phyloP scores from a whole-genome alignment of 2,888 invertebrate species.

The Halictus quadricinctus region DNA sequence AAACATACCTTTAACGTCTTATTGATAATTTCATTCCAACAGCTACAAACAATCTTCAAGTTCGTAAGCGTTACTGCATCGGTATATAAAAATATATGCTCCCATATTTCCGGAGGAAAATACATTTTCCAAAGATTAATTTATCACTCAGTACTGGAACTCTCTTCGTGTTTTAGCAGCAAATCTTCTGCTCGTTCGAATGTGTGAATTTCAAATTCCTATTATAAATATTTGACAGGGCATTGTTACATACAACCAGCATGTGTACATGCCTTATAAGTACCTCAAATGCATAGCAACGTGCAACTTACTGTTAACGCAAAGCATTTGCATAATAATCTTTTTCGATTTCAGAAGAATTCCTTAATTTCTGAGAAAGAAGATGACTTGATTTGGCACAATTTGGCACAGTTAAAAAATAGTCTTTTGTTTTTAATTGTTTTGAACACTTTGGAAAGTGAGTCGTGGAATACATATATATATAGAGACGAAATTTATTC shows the following conservation, averaged over 20 bases:
- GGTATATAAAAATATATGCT: constrained; percentile 67
- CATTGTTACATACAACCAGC: background rate
- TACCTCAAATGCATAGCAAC: background rate
- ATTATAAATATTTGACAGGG: background rate
- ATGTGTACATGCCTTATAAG: background rate
- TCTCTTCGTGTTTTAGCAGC: background rate
- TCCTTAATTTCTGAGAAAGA: too few relatives aligned
- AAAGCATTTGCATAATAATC: background rate
- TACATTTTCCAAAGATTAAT: constrained; percentile 44
- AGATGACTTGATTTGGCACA: background rate
- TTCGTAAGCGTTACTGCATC: constrained; percentile 65
- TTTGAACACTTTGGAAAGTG: background rate
- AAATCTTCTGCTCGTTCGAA: background rate
- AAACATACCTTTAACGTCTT: constrained; percentile 65
- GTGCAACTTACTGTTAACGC: too few relatives aligned
- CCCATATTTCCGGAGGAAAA: constrained; percentile 76
- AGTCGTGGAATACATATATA: background rate
- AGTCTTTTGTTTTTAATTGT: background rate
- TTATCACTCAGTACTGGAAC: background rate
- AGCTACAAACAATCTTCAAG: constrained; percentile 64
- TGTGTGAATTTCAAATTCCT: background rate
- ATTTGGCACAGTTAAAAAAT: background rate
- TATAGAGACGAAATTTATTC: background rate
- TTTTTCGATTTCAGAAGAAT: background rate
- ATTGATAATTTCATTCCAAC: constrained; percentile 68